A percentile compares a stretch with the other conserved stretches of the same genome.
Conservation (phyloP, 2,888 invertebrate genomes). For the Heliconius ethilla region DNA sequence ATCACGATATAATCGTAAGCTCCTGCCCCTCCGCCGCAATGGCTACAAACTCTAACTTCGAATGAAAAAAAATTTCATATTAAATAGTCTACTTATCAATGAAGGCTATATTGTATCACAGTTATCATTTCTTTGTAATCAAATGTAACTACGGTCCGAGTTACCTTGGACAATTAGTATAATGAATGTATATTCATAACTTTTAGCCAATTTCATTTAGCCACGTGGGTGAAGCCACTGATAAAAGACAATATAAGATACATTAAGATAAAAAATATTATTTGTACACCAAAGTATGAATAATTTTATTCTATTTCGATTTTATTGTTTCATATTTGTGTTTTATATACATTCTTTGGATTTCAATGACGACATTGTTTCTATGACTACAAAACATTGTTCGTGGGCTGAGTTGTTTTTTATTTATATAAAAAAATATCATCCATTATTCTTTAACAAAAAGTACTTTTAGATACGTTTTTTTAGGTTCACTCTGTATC, state of each 20-base stretch:
- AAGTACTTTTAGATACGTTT: neutral
- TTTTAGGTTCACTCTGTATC: neutral
- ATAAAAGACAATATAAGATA: neutral
- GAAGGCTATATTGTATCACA: too few relatives aligned
- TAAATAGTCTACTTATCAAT: too few relatives aligned
- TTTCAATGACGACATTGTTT: neutral
- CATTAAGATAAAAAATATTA: neutral
- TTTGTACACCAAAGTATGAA: neutral
- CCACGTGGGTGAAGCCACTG: too few relatives aligned
- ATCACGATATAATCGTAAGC: too few relatives aligned
- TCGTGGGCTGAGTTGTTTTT: neutral
- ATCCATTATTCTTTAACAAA: neutral
- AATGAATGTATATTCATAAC: too few relatives aligned
- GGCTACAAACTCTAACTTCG: too few relatives aligned
- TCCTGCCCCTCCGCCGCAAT: too few relatives aligned
- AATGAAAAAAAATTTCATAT: too few relatives aligned
- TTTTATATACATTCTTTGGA: neutral
- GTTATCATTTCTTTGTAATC: too few relatives aligned
- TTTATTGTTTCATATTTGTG: neutral
- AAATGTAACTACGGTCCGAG: too few relatives aligned
- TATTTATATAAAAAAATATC: neutral
- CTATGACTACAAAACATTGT: neutral
- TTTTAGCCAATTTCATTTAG: too few relatives aligned
- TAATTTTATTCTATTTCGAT: neutral
- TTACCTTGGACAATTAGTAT: too few relatives aligned